A percentile compares a stretch with the other conserved stretches of the same genome.
phyloP scores from a whole-genome alignment of 2,797 vertebrate genomes.

The Carduelis carduelis region DNA sequence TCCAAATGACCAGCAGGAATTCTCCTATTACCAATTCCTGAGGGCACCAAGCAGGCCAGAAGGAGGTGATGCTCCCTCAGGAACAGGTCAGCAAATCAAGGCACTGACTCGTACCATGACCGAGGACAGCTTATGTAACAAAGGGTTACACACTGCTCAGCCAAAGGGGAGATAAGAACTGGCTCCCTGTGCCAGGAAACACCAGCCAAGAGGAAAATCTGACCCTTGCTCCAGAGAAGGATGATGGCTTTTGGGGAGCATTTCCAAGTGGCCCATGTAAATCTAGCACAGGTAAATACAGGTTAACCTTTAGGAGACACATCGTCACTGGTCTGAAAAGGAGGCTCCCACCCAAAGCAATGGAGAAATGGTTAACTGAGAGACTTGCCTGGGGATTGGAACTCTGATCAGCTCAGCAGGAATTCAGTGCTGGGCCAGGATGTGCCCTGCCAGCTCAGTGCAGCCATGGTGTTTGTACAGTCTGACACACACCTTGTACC shows the following conservation, averaged over 20 bases:
- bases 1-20: not conserved
- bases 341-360: not conserved
- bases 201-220: not conserved
- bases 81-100: not conserved
- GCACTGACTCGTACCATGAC: accelerated
- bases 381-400: not conserved
- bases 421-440: not conserved
- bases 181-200: not conserved
- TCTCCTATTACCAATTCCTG: not conserved
- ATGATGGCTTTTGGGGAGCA: not conserved
- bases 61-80: not conserved
- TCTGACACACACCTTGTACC: not conserved
- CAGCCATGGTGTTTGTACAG: not conserved
- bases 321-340: not conserved
- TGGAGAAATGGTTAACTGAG: not conserved
- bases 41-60: not conserved
- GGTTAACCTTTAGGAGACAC: not conserved
- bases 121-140: not conserved
- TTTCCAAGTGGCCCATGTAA: not conserved
- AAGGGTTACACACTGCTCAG: not conserved
- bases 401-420: not conserved
- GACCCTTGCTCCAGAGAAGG: not conserved
- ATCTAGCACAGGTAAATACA: not conserved
- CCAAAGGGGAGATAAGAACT: not conserved
- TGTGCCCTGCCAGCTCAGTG: not conserved